A percentile compares a stretch with the other conserved stretches of the same genome.
Conservation (phyloP, 2,113 vertebrate genomes). For the Triplophysa tibetana region DNA sequence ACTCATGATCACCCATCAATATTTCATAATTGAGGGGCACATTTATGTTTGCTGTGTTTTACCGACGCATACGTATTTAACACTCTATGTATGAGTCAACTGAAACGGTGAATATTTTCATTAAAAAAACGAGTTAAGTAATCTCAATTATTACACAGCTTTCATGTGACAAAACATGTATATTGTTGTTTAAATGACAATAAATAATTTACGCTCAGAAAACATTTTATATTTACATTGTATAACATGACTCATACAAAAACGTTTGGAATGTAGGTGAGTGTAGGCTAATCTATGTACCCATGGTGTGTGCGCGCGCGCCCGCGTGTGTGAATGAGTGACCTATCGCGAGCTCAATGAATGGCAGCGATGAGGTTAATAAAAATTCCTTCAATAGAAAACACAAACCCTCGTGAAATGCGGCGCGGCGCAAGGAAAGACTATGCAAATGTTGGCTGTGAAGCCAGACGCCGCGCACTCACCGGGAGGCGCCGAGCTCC, state of each 20-base stretch:
- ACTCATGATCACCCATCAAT: conserved; percentile 28
- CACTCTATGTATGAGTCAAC: neutral
- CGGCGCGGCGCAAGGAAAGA: conserved; percentile 63
- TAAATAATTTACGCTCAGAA: neutral
- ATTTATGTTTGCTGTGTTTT: neutral
- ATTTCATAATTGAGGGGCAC: neutral
- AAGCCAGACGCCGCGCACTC: conserved; percentile 68
- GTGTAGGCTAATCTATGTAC: conserved; percentile 14
- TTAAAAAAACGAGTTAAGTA: neutral
- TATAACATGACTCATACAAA: neutral
- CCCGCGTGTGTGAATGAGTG: conserved; percentile 56
- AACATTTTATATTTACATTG: neutral
- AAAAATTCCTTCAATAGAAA: conserved; percentile 60
- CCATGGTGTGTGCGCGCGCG: conserved; percentile 27
- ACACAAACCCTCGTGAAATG: conserved; percentile 61
- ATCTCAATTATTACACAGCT: neutral
- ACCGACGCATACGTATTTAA: neutral
- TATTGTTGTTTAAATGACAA: no score
- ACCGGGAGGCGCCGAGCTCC: conserved; percentile 65
- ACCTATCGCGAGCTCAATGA: conserved; percentile 60
- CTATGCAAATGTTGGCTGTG: conserved; percentile 60
- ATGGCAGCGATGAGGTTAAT: conserved; percentile 67
- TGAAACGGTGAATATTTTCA: neutral
- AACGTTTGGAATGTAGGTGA: neutral
- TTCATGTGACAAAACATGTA: no score